These are phyloP conservation scores for Halcyon senegalensis DNA, from an alignment of 2,113 vertebrate species.

Conservation along the genomic window DNA sequence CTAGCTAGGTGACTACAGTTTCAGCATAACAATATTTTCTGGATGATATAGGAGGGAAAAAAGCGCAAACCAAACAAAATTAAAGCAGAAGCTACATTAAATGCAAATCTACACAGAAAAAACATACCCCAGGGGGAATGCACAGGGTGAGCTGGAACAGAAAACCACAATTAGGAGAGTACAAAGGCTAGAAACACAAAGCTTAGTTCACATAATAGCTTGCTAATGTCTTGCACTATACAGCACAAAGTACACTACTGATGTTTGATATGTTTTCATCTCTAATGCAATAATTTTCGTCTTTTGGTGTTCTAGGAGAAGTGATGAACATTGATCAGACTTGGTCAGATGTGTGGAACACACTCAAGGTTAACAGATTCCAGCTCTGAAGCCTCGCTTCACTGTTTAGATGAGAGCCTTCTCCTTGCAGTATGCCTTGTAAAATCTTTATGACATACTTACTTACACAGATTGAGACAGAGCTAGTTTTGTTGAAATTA, in stretches of 20 bases:
- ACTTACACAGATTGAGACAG: neutral
- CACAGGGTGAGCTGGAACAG: neutral
- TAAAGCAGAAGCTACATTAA: neutral
- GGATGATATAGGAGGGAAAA: neutral
- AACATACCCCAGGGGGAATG: fast-evolving
- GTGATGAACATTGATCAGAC: neutral
- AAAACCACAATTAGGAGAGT: neutral
- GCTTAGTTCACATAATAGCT: neutral
- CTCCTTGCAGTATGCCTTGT: neutral
- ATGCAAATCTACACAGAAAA: neutral
- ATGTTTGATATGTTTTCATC: neutral
- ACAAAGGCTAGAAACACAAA: neutral
- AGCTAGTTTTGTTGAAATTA: constrained; percentile 12
- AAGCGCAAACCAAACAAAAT: neutral
- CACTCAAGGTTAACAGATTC: neutral
- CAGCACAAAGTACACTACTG: neutral
- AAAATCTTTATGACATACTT: neutral
- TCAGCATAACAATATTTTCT: neutral
- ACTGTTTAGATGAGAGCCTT: neutral
- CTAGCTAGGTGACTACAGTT: neutral
- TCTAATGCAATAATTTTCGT: neutral
- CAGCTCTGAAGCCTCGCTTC: neutral
- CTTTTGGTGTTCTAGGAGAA: neutral
- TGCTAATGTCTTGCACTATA: neutral
- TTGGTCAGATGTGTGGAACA: neutral